A percentile compares a stretch with the other conserved stretches of the same genome.
Evolutionary conservation across 2,888 invertebrate species (phyloP).

Genomic region (Heteromyza rotundicornis): DNA sequence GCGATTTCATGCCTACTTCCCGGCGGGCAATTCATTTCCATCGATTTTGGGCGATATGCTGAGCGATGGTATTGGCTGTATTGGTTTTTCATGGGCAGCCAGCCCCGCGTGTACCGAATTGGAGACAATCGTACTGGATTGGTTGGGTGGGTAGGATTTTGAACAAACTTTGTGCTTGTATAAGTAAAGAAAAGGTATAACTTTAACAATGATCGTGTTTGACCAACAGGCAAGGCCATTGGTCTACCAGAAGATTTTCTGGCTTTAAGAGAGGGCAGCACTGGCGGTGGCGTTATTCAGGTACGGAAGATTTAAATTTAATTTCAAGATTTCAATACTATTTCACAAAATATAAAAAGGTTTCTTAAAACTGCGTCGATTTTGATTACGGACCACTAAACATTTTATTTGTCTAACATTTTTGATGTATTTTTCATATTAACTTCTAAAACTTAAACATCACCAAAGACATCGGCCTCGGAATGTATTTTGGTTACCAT

Average conservation of each 20-base stretch:
- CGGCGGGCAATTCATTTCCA: conserved; percentile 95
- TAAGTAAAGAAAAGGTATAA: too few relatives aligned
- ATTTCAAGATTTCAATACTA: background rate
- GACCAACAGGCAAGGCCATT: conserved; percentile 78
- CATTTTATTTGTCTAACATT: too few relatives aligned
- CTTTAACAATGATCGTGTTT: background rate
- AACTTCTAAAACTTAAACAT: background rate
- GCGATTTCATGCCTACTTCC: conserved; percentile 98
- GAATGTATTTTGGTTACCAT: conserved; percentile 93
- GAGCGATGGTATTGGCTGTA: conserved; percentile 93
- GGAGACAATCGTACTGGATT: conserved; percentile 94
- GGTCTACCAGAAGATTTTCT: conserved; percentile 89
- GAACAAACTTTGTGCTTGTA: conserved; percentile 20
- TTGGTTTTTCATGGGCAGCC: conserved; percentile 99
- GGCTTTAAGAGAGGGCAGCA: conserved; percentile 81
- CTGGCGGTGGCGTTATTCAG: conserved; percentile 94
- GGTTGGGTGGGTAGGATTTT: conserved; percentile 84
- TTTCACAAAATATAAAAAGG: too few relatives aligned
- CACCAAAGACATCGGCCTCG: conserved; percentile 95
- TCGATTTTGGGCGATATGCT: conserved; percentile 98
- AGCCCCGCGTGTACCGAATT: conserved; percentile 96
- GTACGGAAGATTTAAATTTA: conserved; percentile 62
- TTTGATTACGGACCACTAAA: too few relatives aligned
- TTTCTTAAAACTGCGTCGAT: too few relatives aligned
- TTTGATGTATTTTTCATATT: background rate